Base-by-base conservation (phyloP, 2,113 vertebrate genomes). In the Sula dactylatra region DNA sequence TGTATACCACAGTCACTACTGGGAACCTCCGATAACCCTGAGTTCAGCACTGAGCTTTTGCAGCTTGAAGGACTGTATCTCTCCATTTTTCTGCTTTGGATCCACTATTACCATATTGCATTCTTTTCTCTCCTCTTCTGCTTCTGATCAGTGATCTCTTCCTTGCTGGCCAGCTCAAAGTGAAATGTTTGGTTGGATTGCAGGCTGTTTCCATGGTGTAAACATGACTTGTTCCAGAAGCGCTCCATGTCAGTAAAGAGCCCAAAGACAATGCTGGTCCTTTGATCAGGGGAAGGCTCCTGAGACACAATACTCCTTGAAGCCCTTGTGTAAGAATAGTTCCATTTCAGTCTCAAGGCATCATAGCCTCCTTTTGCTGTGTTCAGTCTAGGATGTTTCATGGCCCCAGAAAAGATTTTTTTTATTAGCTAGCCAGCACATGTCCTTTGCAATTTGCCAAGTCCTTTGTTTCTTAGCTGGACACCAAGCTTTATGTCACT, bases 201-300 rank as follows among this genome's bases (percentile, higher is more conserved):
- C 22, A 64, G 55, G 34, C 50, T 70, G 40, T 44, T 92, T 45
- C 50, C 27, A 7, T 11, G 10, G 34, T 13, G 26, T 36, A 38
- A 76, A 61, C 2, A 1, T 25, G 24, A 79, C 15, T 42, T 61
- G 58, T 42, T 69, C 42, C 49, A 87, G 34, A 13, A 74, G 17
- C 1, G 2, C 38, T 19, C 13, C 0, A 0, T 10, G 7, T 9
- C 55, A 66, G 24, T 26, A 18, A 38, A 44, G 20, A 50, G 11
- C 45, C 20, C 36, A 54, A 7, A 90, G 40, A 8, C 40, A 29
- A 6, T 0, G 0, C 27, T 24, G 36, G 15, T 5, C 49, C 40
- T 80, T 22, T 47, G 44, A 52, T 26, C 8, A 2, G 12, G 11
- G 3, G 2, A 59, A 38, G 42, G 34, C 26, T 86, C 42, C 20